Conservation (phyloP, 2,113 vertebrate species). For the Gobius niger region DNA sequence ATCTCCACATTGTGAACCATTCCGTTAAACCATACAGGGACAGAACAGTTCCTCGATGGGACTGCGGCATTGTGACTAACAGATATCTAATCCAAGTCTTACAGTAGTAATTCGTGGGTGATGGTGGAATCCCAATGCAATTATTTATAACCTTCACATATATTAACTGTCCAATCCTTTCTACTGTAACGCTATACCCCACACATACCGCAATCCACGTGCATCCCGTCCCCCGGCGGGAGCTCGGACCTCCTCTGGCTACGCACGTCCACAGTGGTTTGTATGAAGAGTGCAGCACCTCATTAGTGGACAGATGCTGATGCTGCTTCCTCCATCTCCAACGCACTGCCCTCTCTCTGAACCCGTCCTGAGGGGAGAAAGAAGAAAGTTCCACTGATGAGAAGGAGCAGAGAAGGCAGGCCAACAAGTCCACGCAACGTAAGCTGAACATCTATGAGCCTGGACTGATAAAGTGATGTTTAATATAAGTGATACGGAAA, state of each 20-base stretch:
- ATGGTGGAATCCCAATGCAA: too few species aligned
- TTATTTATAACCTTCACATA: too few species aligned
- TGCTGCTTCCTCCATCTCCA: slow-evolving; percentile 28
- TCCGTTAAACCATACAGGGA: too few species aligned
- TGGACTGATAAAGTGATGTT: not conserved
- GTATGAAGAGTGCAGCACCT: slow-evolving; percentile 47
- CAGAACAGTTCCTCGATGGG: too few species aligned
- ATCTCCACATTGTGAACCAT: too few species aligned
- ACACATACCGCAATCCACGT: not conserved
- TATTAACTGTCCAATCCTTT: too few species aligned
- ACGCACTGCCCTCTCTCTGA: slow-evolving; percentile 64
- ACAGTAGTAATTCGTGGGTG: too few species aligned
- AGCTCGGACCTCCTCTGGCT: slow-evolving; percentile 37
- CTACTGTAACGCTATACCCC: not conserved
- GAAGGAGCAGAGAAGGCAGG: slow-evolving; percentile 15
- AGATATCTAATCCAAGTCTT: too few species aligned
- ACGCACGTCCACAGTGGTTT: slow-evolving; percentile 53
- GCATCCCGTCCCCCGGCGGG: not conserved
- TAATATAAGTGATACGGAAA: too few species aligned
- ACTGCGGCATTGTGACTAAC: too few species aligned
- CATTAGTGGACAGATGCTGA: slow-evolving; percentile 63
- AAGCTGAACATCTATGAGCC: not conserved
- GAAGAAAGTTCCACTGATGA: slow-evolving; percentile 26
- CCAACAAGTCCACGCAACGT: slow-evolving; percentile 17
- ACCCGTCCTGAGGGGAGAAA: slow-evolving; percentile 56